Evolutionary conservation across 2,113 vertebrate genomes (phyloP), one percentile per base, ranked within the genome.

Genomic region (Aegithalos caudatus): DNA sequence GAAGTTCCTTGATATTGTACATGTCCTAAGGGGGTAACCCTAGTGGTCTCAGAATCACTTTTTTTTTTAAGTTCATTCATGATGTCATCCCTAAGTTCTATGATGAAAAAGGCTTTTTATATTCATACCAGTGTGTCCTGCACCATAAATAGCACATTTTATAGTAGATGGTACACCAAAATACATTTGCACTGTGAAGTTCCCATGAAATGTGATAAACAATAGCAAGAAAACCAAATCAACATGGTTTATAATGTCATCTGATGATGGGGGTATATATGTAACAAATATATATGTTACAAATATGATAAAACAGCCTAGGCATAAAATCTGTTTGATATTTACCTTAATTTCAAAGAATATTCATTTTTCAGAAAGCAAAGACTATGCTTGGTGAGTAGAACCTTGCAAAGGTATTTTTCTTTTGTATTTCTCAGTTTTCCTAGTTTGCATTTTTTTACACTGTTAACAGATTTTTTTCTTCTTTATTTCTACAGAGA

Each of bases 401-500:
- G 47, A 93, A 53, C 45, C 20, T 67, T 88, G 38, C 67, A 88
- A 94, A 93, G 50, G 10, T 81, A 56, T 62, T 91, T 95, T 88
- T 83, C 64, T 94, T 89, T 83, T 86, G 56, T 88, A 44, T 92
- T 95, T 70, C 67, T 88, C 95, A 74, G 56, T 81, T 73, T 84
- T 96, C 79, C 44, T 93, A 81, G 56, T 90, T 92, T 90, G 92
- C 60, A 81, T 90, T 94, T 94, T 94, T 95, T 88, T 51, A 70
- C 53, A 29, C 92, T 95, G 57, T 96, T 97, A 97, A 97, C 94
- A 95, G 90, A 71, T 92, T 54, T 95, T 97, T 96, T 96, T 97
- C 85, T 96, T 96, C 95, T 97, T 97, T 97, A 64, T 97, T 88
- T 92, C 92, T 94, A 96, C 95, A 97, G 96, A 97, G 81, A 95